These are phyloP conservation scores for Rhinogobio ventralis DNA, from an alignment of 2,797 vertebrate species.

Conservation along the genomic window DNA sequence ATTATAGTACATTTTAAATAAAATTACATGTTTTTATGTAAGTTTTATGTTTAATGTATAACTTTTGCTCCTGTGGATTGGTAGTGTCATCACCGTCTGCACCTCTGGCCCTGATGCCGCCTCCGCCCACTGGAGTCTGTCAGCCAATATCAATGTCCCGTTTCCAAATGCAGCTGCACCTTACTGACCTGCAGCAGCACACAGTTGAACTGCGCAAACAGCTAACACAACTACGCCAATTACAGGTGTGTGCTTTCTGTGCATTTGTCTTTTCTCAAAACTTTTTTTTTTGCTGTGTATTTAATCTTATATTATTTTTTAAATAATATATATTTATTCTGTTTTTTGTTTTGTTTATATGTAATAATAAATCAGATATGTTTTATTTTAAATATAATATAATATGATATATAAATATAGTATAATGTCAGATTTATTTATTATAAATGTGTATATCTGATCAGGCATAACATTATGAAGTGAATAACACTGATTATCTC, in stretches of 20 bases:
- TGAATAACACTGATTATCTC: no score
- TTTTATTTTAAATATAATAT: no score
- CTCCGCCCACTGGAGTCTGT: constrained; percentile 79
- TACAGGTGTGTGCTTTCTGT: constrained; percentile 82
- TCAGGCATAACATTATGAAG: no score
- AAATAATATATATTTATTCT: neutral
- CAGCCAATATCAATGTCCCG: constrained; percentile 87
- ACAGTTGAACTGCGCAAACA: constrained; percentile 90
- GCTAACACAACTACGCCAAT: constrained; percentile 89
- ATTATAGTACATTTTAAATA: neutral
- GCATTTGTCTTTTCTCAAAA: neutral
- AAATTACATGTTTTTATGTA: neutral
- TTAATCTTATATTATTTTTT: neutral
- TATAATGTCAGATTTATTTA: no score
- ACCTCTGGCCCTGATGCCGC: constrained; percentile 86
- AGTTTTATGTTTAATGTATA: neutral
- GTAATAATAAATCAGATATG: neutral
- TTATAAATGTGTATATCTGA: no score
- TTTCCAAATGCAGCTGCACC: constrained; percentile 93
- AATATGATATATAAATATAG: neutral
- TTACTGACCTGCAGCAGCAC: constrained; percentile 92
- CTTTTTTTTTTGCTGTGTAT: neutral
- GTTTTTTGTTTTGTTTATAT: neutral
- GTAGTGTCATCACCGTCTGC: constrained; percentile 83
- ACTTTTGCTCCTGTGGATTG: constrained; percentile 49